Evolutionary conservation across 30 jellyfish, hydroid and myxozoan genomes (phyloP).

Genomic region (Hydra vulgaris): DNA sequence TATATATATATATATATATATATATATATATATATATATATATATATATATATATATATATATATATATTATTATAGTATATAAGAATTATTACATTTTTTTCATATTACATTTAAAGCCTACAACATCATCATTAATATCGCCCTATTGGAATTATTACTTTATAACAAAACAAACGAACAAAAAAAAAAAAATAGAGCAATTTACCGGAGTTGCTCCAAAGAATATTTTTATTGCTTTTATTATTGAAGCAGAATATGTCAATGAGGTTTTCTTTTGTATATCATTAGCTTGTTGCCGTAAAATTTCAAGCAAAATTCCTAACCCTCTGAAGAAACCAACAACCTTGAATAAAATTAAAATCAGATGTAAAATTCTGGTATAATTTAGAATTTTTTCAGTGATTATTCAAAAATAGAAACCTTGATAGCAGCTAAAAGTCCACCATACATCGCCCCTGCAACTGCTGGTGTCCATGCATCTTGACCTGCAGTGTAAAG

Average conservation of each 20-base stretch:
- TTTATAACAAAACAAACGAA: too few species aligned
- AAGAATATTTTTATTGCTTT: slow-evolving; percentile 56
- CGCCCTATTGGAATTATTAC: too few species aligned
- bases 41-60: too few species aligned
- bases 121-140: too few species aligned
- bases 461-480: slow-evolving; percentile 96
- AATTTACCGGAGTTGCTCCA: slow-evolving; percentile 38
- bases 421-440: slow-evolving; percentile 70
- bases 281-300: slow-evolving; percentile 54
- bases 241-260: slow-evolving; percentile 29
- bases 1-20: too few species aligned
- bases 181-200: too few species aligned
- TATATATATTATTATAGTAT: too few species aligned
- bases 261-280: slow-evolving; percentile 41
- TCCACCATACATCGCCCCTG: slow-evolving; percentile 94
- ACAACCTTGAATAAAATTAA: slow-evolving; percentile 34
- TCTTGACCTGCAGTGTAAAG: slow-evolving; percentile 82
- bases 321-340: slow-evolving; percentile 59
- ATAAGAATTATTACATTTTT: too few species aligned
- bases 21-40: too few species aligned
- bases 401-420: too few species aligned
- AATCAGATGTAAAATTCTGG: background rate
- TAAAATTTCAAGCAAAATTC: slow-evolving; percentile 35
- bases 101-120: too few species aligned
- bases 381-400: background rate